Conservation (phyloP, 2,797 vertebrate species). For the Catostomus latipinnis region DNA sequence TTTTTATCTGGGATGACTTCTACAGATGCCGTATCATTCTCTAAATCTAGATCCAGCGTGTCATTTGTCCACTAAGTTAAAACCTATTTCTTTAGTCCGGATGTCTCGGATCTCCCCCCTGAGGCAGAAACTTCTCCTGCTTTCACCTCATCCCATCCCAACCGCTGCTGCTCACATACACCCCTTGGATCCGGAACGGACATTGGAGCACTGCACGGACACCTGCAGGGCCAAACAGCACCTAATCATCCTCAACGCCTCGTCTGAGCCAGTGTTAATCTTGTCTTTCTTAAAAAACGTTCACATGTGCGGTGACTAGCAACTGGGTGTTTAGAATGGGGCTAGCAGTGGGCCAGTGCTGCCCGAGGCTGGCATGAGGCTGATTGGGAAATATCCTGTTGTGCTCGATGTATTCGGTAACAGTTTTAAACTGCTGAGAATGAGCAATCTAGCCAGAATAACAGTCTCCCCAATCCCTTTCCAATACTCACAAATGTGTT, state of each 20-base stretch:
- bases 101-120: slow-evolving; percentile 24
- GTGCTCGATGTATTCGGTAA: slow-evolving; percentile 64
- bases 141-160: slow-evolving; percentile 33
- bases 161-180: slow-evolving; percentile 31
- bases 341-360: slow-evolving; percentile 48
- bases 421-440: slow-evolving; percentile 52
- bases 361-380: slow-evolving; percentile 58
- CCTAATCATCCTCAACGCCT: slow-evolving; percentile 70
- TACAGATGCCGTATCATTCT: slow-evolving; percentile 44
- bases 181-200: slow-evolving; percentile 38
- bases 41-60: neutral
- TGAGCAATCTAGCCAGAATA: slow-evolving; percentile 37
- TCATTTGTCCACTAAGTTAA: slow-evolving; percentile 17
- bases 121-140: neutral
- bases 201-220: slow-evolving; percentile 50
- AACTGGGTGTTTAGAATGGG: slow-evolving; percentile 46
- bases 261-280: slow-evolving; percentile 45
- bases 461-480: neutral
- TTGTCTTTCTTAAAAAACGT: slow-evolving; percentile 54
- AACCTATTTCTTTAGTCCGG: slow-evolving; percentile 23
- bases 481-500: slow-evolving; percentile 25
- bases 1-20: slow-evolving; percentile 34
- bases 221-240: slow-evolving; percentile 57
- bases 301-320: slow-evolving; percentile 62
- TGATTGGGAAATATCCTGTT: slow-evolving; percentile 74